Conservation (phyloP, 2,888 invertebrate genomes). For the Synergus laeviventris region DNA sequence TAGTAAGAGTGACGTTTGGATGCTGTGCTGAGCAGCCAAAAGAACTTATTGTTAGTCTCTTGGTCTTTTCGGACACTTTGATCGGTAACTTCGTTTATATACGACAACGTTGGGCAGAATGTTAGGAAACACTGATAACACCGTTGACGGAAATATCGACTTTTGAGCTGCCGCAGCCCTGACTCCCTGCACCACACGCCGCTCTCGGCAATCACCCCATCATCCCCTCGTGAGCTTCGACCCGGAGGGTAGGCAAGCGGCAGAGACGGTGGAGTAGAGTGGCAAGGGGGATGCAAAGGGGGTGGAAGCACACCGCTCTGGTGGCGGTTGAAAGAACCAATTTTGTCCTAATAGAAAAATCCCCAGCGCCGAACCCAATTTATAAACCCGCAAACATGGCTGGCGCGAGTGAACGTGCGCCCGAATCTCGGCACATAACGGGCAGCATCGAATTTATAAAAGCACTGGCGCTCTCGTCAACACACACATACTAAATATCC, state of each 20-base stretch:
- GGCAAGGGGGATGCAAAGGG: constrained; percentile 42
- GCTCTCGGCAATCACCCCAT: constrained; percentile 43
- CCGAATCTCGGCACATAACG: constrained; percentile 48
- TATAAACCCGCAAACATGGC: constrained; percentile 76
- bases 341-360: constrained; percentile 76
- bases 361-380: constrained; percentile 76
- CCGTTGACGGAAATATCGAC: constrained; percentile 75
- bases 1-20: too few relatives aligned
- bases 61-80: constrained; percentile 63
- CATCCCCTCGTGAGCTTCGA: constrained; percentile 21
- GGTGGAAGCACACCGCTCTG: constrained; percentile 65
- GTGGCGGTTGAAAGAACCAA: constrained; percentile 76
- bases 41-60: constrained; percentile 45
- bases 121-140: constrained; percentile 73
- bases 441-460: constrained; percentile 49
- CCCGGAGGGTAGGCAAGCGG: constrained; percentile 40
- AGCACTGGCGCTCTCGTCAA: constrained; percentile 27
- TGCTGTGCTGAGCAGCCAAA: constrained; percentile 41
- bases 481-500: not conserved
- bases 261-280: constrained; percentile 36
- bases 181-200: constrained; percentile 47
- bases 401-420: constrained; percentile 60
- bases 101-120: constrained; percentile 68
- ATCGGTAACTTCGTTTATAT: constrained; percentile 71
- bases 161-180: constrained; percentile 62